A percentile compares a stretch with the other conserved stretches of the same genome.
phyloP scores from a whole-genome alignment of 2,888 invertebrate genomes.

The Hofmannophila pseudospretella region DNA sequence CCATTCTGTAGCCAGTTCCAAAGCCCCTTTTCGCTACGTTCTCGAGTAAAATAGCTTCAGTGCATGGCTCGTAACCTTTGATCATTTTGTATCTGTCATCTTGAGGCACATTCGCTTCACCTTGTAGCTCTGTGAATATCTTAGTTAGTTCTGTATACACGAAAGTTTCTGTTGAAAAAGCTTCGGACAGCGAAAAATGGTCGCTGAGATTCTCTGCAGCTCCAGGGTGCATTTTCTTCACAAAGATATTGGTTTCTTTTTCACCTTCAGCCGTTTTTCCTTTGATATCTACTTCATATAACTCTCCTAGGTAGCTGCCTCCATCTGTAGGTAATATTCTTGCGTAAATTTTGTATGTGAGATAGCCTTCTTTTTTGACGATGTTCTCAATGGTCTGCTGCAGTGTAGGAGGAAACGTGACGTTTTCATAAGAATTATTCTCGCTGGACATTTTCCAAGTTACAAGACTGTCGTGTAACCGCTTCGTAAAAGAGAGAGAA shows the following conservation, averaged over 20 bases:
- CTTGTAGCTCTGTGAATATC: conserved; percentile 34
- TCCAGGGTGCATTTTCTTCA: conserved; percentile 26
- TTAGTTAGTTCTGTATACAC: conserved; percentile 37
- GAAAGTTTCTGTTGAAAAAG: conserved; percentile 37
- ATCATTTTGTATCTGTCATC: conserved; percentile 34
- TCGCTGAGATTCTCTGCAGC: conserved; percentile 18
- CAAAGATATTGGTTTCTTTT: conserved; percentile 34
- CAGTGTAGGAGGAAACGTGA: not conserved
- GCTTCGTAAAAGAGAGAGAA: no score
- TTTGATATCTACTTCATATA: conserved; percentile 30
- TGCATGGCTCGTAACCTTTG: conserved; percentile 31
- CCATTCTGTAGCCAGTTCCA: conserved; percentile 26
- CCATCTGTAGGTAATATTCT: conserved; percentile 20
- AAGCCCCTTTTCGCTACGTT: conserved; percentile 37
- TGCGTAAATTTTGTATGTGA: not conserved
- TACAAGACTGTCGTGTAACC: no score
- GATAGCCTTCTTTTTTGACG: not conserved
- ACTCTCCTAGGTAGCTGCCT: conserved; percentile 27
- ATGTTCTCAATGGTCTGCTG: not conserved
- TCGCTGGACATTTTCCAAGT: no score
- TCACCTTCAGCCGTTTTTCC: conserved; percentile 23
- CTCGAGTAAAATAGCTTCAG: conserved; percentile 40
- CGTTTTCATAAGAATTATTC: conserved; percentile 8
- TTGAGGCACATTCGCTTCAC: conserved; percentile 28
- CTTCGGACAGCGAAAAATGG: conserved; percentile 29